Percentiles rank a stretch among this genome's conserved stretches.
phyloP scores from a whole-genome alignment of 1,140 invertebrate genomes.

The Probaryconus sp. region DNA sequence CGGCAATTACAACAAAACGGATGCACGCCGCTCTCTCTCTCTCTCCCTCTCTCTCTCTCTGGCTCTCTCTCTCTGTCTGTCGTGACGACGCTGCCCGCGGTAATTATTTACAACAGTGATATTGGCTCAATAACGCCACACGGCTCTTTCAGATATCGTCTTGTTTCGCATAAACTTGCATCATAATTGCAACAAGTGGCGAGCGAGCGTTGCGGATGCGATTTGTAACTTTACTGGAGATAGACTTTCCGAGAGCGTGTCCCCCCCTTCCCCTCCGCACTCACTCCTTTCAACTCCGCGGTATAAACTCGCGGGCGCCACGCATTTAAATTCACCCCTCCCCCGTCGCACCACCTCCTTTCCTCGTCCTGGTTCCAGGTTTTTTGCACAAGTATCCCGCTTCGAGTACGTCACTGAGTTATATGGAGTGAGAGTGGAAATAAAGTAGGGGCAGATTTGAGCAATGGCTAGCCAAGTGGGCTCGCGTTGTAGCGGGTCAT shows the following conservation, averaged over 20 bases:
- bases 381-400: no score
- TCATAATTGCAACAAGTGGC: conserved; percentile 51
- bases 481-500: conserved; percentile 54
- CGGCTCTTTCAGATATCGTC: conserved; percentile 3
- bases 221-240: conserved; percentile 42
- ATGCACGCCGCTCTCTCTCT: conserved; percentile 37
- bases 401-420: conserved; percentile 13
- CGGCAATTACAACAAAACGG: conserved; percentile 54
- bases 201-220: conserved; percentile 1
- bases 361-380: no score
- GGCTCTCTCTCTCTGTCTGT: no score
- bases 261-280: no score
- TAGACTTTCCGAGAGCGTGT: no score
- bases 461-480: not conserved
- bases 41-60: no score
- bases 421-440: conserved; percentile 16
- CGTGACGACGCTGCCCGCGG: conserved; percentile 15
- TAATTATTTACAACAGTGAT: conserved; percentile 47
- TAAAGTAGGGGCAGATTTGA: conserved; percentile 29
- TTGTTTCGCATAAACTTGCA: conserved; percentile 44
- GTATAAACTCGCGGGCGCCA: no score
- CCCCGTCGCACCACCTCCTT: no score
- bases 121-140: conserved; percentile 46
- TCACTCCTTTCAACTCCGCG: no score
- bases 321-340: no score